A percentile compares a stretch with the other conserved stretches of the same genome.
Conservation (phyloP, 2,797 vertebrate species). For the Fundulus diaphanus region DNA sequence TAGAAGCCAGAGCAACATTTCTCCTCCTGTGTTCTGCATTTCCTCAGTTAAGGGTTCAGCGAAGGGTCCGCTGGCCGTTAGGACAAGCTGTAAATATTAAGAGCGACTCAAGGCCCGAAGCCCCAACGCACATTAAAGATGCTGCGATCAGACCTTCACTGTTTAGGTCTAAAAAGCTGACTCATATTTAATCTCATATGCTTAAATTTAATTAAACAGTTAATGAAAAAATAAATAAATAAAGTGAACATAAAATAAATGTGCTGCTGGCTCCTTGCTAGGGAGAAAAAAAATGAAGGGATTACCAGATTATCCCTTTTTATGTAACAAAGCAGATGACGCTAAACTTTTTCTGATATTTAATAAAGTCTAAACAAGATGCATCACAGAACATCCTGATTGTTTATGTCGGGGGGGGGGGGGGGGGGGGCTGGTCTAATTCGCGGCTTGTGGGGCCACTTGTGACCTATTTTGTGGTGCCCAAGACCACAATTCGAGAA, state of each 20-base stretch:
- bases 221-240: not conserved
- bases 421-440: too few relatives aligned
- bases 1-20: constrained; percentile 29
- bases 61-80: constrained; percentile 10
- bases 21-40: constrained; percentile 9
- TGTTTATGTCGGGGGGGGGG: not conserved
- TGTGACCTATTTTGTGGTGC: not conserved
- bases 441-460: not conserved
- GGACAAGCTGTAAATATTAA: constrained; percentile 20
- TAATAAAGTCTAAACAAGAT: not conserved
- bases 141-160: not conserved
- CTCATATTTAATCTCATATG: not conserved
- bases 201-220: not conserved
- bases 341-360: not conserved
- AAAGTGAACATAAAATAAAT: not conserved
- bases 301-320: not conserved
- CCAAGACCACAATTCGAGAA: not conserved
- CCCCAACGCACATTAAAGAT: constrained; percentile 2
- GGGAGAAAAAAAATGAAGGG: not conserved
- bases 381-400: not conserved
- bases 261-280: not conserved
- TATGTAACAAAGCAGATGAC: not conserved
- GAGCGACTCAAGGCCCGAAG: constrained; percentile 12
- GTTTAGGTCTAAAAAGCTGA: not conserved
- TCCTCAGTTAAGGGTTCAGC: constrained; percentile 13